phyloP scores from a whole-genome alignment of 1,140 invertebrate species.

The Scaptomyza pallida region DNA sequence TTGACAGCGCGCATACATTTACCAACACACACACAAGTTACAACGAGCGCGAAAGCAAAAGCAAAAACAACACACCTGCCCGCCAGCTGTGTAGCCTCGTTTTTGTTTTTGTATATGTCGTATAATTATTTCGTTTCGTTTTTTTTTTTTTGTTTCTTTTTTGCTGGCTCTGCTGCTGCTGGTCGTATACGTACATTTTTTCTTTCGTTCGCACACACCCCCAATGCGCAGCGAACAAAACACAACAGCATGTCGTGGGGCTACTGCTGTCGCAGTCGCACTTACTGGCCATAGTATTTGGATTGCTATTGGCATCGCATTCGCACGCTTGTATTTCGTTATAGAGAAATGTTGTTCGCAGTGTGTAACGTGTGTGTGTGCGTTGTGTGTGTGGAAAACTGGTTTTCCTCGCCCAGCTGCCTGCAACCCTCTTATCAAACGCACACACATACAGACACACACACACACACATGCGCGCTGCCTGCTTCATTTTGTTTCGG shows the following conservation, averaged over 20 bases:
- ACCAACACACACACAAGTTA: constrained; percentile 2
- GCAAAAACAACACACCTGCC: constrained; percentile 68
- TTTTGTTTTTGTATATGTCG: constrained; percentile 32
- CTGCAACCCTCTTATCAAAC: constrained; percentile 41
- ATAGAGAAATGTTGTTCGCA: constrained; percentile 69
- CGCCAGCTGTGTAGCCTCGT: constrained; percentile 76
- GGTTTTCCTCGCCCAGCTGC: constrained; percentile 61
- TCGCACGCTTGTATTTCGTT: constrained; percentile 60
- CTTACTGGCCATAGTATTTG: constrained; percentile 2
- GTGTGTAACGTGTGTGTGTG: constrained; percentile 29
- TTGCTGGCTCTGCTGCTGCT: constrained; percentile 4
- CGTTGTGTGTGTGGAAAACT: constrained; percentile 55
- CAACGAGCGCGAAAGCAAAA: constrained; percentile 52
- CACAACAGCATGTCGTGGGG: constrained; percentile 25
- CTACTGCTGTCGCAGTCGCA: constrained; percentile 37
- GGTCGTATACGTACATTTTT: constrained; percentile 54
- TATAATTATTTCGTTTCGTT: constrained; percentile 18
- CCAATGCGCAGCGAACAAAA: constrained; percentile 47
- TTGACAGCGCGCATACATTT: constrained; percentile 40
- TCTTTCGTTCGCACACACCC: constrained; percentile 73
- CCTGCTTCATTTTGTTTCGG: constrained; percentile 73
- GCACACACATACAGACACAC: constrained; percentile 17
- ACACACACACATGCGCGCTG: constrained; percentile 60
- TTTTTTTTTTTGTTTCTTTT: no score
- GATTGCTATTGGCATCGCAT: constrained; percentile 54